phyloP scores from a whole-genome alignment of 2,113 vertebrate species.

The Thermophis baileyi region DNA sequence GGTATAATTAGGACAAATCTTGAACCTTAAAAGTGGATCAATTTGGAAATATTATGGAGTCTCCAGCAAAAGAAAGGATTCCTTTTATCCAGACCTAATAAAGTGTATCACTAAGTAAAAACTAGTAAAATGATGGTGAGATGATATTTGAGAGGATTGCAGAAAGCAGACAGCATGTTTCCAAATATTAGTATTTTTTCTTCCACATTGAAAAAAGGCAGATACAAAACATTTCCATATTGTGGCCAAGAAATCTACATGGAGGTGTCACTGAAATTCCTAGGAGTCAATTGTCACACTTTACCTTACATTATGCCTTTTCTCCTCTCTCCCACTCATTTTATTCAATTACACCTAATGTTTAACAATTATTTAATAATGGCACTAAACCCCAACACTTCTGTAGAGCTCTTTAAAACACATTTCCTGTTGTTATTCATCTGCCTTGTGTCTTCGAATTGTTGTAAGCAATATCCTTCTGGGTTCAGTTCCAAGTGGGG shows the following conservation, averaged over 20 bases:
- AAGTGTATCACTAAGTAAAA: background rate
- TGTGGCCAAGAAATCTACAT: background rate
- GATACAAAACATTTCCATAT: background rate
- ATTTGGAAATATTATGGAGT: background rate
- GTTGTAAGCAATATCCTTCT: no score
- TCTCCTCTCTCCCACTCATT: background rate
- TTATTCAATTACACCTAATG: background rate
- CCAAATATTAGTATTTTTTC: background rate
- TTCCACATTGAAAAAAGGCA: background rate
- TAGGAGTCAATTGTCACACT: background rate
- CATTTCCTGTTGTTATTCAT: background rate
- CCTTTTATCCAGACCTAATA: background rate
- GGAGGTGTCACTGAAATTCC: background rate
- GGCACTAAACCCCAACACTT: background rate
- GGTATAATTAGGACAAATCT: background rate
- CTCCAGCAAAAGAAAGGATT: background rate
- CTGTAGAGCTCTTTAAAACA: background rate
- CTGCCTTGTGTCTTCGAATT: background rate
- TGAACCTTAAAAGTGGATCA: background rate
- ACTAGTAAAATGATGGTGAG: background rate
- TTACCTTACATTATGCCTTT: background rate
- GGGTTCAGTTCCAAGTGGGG: no score
- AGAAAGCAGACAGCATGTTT: background rate
- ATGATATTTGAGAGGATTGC: background rate
- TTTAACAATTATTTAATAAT: background rate